phyloP scores from a whole-genome alignment of 2,113 vertebrate genomes.

The Scortum barcoo region DNA sequence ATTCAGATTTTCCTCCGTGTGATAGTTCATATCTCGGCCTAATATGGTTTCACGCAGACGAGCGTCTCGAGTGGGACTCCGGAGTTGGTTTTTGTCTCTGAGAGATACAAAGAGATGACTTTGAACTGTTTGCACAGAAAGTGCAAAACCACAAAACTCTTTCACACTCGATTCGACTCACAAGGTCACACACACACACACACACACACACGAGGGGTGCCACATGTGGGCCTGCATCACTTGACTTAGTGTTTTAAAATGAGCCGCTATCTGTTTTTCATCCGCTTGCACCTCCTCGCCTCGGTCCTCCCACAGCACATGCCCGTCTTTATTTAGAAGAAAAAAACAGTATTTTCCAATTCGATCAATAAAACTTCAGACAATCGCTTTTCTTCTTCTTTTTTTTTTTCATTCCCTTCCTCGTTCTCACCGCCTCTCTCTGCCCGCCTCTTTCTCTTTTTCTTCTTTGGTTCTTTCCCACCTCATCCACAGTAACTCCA shows the following conservation, averaged over 20 bases:
- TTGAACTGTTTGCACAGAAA: slow-evolving; percentile 47
- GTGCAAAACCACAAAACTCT: slow-evolving; percentile 16
- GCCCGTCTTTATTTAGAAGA: slow-evolving; percentile 22
- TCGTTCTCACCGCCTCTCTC: not conserved
- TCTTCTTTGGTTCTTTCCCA: not conserved
- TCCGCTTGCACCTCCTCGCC: slow-evolving; percentile 23
- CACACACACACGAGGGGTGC: slow-evolving; percentile 9
- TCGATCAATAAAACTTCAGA: slow-evolving; percentile 44
- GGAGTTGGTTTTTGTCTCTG: not conserved
- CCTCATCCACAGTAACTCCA: not conserved
- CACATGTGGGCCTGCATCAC: slow-evolving; percentile 44
- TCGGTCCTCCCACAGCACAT: slow-evolving; percentile 40
- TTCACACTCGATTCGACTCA: slow-evolving; percentile 29
- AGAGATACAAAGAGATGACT: slow-evolving; percentile 35
- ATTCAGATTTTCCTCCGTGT: slow-evolving; percentile 56
- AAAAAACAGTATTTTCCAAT: slow-evolving; percentile 20
- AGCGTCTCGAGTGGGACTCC: slow-evolving; percentile 21
- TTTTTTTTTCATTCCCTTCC: not conserved
- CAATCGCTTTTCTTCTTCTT: not conserved
- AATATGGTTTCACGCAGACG: slow-evolving; percentile 30
- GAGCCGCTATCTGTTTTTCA: slow-evolving; percentile 23
- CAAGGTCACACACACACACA: slow-evolving; percentile 27
- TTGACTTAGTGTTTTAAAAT: slow-evolving; percentile 43
- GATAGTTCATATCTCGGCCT: slow-evolving; percentile 51
- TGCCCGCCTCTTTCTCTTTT: not conserved